These are phyloP conservation scores for Riptortus pedestris DNA, from an alignment of 1,140 invertebrate species.

Conservation along the genomic window DNA sequence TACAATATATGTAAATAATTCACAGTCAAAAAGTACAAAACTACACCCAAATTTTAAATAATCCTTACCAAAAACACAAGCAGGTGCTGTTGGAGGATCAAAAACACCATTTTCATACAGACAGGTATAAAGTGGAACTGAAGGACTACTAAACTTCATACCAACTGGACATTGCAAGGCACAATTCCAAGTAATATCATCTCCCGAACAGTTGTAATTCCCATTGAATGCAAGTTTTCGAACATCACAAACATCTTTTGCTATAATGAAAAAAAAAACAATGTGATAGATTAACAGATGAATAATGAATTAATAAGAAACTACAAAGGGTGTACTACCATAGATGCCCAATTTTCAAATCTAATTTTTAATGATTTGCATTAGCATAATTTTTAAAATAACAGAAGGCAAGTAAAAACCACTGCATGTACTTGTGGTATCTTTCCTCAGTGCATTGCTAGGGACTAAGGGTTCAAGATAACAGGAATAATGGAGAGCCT, in stretches of 20 bases:
- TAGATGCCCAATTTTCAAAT: neutral
- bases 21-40: too few relatives aligned
- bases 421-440: too few relatives aligned
- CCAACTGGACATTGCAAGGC: slow-evolving; percentile 52
- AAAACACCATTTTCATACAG: slow-evolving; percentile 54
- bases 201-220: slow-evolving; percentile 54
- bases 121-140: slow-evolving; percentile 55
- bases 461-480: too few relatives aligned
- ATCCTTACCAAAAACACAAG: slow-evolving; percentile 56
- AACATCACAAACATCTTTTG: slow-evolving; percentile 45
- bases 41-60: neutral
- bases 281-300: neutral
- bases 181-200: slow-evolving; percentile 49
- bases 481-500: too few relatives aligned
- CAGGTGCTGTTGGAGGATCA: slow-evolving; percentile 56
- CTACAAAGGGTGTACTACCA: neutral
- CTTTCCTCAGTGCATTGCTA: too few relatives aligned
- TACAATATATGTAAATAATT: neutral
- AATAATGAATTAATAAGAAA: neutral
- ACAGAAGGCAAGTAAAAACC: too few relatives aligned
- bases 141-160: slow-evolving; percentile 39
- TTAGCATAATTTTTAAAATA: too few relatives aligned
- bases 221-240: slow-evolving; percentile 61
- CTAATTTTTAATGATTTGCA: too few relatives aligned
- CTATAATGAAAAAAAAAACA: slow-evolving; percentile 37